Evolutionary conservation across 2,888 invertebrate species (phyloP).

Genomic region (Ptychoptera contaminata): DNA sequence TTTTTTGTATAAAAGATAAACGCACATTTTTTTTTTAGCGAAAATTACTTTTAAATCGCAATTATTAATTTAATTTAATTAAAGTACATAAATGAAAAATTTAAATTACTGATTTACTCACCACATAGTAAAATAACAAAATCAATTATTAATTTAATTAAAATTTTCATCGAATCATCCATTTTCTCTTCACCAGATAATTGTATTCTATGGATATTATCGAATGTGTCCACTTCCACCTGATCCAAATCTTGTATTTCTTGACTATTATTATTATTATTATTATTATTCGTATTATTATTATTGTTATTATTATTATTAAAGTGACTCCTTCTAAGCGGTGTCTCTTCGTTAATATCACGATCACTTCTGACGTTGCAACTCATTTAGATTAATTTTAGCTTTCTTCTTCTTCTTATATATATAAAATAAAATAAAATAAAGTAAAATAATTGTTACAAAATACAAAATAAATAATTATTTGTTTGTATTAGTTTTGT

Average conservation of each 20-base stretch:
- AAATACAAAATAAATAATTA: too few species aligned
- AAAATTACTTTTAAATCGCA: too few species aligned
- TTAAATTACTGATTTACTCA: not conserved
- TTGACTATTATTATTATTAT: not conserved
- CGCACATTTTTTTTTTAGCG: too few species aligned
- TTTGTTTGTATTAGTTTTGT: too few species aligned
- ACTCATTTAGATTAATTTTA: too few species aligned
- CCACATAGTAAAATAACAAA: not conserved
- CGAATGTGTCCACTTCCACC: not conserved
- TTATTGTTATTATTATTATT: not conserved
- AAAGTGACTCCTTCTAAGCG: not conserved
- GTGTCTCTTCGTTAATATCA: constrained; percentile 2
- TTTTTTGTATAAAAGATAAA: too few species aligned
- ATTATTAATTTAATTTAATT: too few species aligned
- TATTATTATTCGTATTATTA: not conserved
- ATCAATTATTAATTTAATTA: constrained; percentile 1
- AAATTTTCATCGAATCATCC: constrained; percentile 5
- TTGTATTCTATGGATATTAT: not conserved
- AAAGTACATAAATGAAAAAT: too few species aligned
- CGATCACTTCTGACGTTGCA: not conserved
- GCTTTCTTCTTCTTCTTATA: too few species aligned
- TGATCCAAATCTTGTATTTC: not conserved
- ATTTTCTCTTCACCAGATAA: not conserved
- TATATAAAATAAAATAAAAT: too few species aligned
- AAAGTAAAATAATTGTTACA: too few species aligned